Base-by-base conservation (phyloP, 1,140 invertebrate genomes). In the Drosophila tsacasi region DNA sequence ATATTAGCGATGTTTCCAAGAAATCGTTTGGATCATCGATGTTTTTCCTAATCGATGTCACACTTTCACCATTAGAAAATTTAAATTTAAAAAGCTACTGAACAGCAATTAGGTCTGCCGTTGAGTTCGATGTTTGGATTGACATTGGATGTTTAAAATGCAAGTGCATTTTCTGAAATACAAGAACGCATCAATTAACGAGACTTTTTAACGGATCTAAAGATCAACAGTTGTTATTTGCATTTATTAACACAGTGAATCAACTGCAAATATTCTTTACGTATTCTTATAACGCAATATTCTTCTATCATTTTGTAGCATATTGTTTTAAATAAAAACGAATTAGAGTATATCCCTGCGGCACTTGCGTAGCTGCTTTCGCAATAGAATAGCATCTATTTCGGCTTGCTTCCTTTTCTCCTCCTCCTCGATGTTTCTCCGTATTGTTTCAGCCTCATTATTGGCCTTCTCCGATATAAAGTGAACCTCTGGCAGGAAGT, bases 321-420 rank as follows among this genome's bases (percentile, higher is more conserved):
- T 37, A 3, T 23, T 37, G 39, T 7, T n/a, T 25, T 55, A n/a
- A 47, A n/a, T 3, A 7, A 19, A 12, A 12, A 30, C 6, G 1
- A 40, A 21, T 21, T 78, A 85, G 4, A 90, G 57, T 50, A 92
- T 92, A 74, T 92, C 91, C 55, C 81, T 67, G 30, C 91, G 89
- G 55, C 91, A 92, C 65, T 92, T 92, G 49, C 91, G 86, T 40
- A 92, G 30, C 32, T 89, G 81, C 44, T 92, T 92, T 9, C 83
- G 85, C 63, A 91, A 35, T 0, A 92, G 27, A 2, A 92, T 5
- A 0, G 83, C 86, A 62, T 89, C 59, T 17, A 76, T 15, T 27
- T 87, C 92, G n/a, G 80, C 86, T 40, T 89, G 79, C 47, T 76
- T 83, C 12, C 72, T 74, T 3, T 59, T 65, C 37, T 92, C 92